Conservation (phyloP, 2,888 invertebrate genomes). For the Clivina fossor region DNA sequence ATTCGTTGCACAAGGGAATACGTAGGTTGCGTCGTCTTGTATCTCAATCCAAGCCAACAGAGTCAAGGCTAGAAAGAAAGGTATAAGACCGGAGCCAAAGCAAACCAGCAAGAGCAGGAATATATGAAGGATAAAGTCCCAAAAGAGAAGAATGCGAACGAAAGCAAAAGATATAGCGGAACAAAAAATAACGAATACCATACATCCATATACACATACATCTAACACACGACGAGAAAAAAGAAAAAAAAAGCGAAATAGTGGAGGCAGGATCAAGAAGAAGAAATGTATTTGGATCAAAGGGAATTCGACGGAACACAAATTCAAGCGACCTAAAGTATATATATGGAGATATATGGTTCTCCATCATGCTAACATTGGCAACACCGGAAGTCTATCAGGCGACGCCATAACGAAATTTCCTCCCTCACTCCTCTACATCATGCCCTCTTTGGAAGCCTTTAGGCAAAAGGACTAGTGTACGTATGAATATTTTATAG, state of each 20-base stretch:
- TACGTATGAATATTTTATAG: constrained; percentile 22
- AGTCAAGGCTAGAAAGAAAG: too few relatives aligned
- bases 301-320: constrained; percentile 46
- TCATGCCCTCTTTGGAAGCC: not conserved
- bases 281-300: constrained; percentile 51
- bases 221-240: constrained; percentile 35
- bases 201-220: constrained; percentile 37
- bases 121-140: constrained; percentile 53
- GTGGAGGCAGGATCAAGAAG: constrained; percentile 45
- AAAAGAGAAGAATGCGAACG: constrained; percentile 52
- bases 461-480: not conserved
- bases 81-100: too few relatives aligned
- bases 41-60: too few relatives aligned
- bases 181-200: constrained; percentile 51
- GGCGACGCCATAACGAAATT: constrained; percentile 25
- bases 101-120: too few relatives aligned
- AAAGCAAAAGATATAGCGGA: constrained; percentile 40
- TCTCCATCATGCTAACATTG: too few relatives aligned
- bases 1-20: too few relatives aligned
- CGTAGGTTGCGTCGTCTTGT: constrained; percentile 40
- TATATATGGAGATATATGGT: too few relatives aligned
- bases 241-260: constrained; percentile 45
- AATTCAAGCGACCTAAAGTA: too few relatives aligned
- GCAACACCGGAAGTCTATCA: constrained; percentile 27
- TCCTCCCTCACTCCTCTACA: constrained; percentile 9